Evolutionary conservation across 2,888 invertebrate genomes (phyloP).

Genomic region (Doris montereyensis): DNA sequence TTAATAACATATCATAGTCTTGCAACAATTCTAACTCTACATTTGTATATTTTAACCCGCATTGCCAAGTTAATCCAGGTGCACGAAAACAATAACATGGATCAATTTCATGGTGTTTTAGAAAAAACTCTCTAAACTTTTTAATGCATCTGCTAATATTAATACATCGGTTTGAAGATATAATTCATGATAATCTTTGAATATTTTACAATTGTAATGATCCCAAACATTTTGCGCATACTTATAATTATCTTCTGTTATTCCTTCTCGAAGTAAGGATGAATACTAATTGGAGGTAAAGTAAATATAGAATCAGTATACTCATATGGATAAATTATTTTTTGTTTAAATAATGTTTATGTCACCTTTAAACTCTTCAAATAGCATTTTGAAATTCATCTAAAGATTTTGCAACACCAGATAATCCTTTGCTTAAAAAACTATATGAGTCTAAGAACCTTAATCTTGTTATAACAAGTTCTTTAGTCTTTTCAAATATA

Average conservation of each 20-base stretch:
- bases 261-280: background rate
- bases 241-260: slow-evolving; percentile 31
- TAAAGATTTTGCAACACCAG: no score
- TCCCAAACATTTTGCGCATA: slow-evolving; percentile 11
- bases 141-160: background rate
- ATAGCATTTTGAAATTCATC: no score
- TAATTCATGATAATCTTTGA: slow-evolving; percentile 41
- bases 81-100: background rate
- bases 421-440: no score
- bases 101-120: slow-evolving; percentile 40
- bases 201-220: slow-evolving; percentile 33
- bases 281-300: no score
- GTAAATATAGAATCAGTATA: no score
- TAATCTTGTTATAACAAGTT: no score
- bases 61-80: background rate
- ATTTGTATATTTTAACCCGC: slow-evolving; percentile 41
- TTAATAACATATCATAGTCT: slow-evolving; percentile 42
- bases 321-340: no score
- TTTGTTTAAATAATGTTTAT: no score
- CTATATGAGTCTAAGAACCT: no score
- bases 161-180: background rate
- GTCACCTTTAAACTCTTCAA: no score
- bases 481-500: no score
- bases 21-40: slow-evolving; percentile 44
- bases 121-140: slow-evolving; percentile 17